Evolutionary conservation across 2,888 invertebrate genomes (phyloP), one percentile per base, ranked within the genome.

Genomic region (Xestobium rufovillosum): DNA sequence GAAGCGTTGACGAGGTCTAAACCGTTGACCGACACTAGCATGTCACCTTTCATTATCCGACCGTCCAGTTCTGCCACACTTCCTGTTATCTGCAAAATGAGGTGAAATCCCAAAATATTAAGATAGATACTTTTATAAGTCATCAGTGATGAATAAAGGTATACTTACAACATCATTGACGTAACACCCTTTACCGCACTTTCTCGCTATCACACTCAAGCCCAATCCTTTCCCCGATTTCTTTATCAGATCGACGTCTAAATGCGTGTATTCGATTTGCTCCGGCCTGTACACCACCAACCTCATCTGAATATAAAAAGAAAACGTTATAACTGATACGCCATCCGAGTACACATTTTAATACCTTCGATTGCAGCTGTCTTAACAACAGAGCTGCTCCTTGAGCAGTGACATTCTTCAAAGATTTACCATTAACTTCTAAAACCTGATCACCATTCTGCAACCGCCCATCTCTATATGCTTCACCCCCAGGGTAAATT

Each of bases 381-480:
- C 94, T 76, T 51, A 97, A 78, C 38, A 80, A 73, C 51, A 86
- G 78, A 47, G 87, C 81, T 27, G 94, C 84, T 59, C 85, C 78
- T 45, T 85, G 82, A 55, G 90, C 79, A 31, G 88, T 83, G 65
- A 89, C 83, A 48, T 84, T 83, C 50, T 85, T 81, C 49, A 92
- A 83, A 39, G 80, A 78, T 26, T 77, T 73, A 19, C 81, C 80
- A 55, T 90, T 90, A 39, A 94, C 85, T 56, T 92, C 92, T 28
- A 92, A 64, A 53, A 98, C 83, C 68, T 94, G 92, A 68, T 98
- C 98, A 11, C 92, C 96, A 1, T 88, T 80, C 63, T 81, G 77
- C 26, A 98, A 68, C 30, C 97, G 75, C 0, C 89, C 89, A 61
- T 98, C 97, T 56, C 85, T 84, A 1, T 84, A 88, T 8, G 91